Evolutionary conservation across 2,797 vertebrate species (phyloP), one percentile per base, ranked within the genome.

Genomic region (Muraenolepis orangiensis): DNA sequence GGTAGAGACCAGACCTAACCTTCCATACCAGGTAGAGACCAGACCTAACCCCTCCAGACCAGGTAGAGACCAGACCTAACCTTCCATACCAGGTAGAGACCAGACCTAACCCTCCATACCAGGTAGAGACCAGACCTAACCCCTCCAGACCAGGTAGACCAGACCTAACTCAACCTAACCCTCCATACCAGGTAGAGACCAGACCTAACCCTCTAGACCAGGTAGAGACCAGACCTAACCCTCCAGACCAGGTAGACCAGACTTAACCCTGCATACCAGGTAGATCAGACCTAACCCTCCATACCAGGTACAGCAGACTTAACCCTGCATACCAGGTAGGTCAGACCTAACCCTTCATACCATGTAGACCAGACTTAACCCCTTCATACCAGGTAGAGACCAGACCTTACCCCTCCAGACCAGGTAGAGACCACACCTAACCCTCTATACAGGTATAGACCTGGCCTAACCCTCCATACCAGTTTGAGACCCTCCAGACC

Each of bases 241-340:
- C 13, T 98, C 96, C 4, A 97, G 97, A 96, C 97, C 96, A 80
- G 93, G 96, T 97, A 81, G 79, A 70, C n/a, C n/a, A n/a, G n/a
- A n/a, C n/a, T n/a, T n/a, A 16, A 70, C 13, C 0, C 30, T 20
- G 16, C 31, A 68, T 32, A 7, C 16, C 18, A 31, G 16, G 29
- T 18, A 11, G 5, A 38, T n/a, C n/a, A n/a, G n/a, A n/a, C n/a
- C n/a, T n/a, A n/a, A n/a, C 6, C 20, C 30, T 57, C 46, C 42
- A 20, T 20, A 6, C 16, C 3, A 51, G 42, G 42, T 20, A 51
- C 16, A 51, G 16, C 5, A 20, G 42, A 51, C 18, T 18, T 51
- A 51, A 20, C 16, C 42, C 18, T 51, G 16, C 4, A 51, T 51
- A 20, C 42, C 42, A 20, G 18, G 42, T 51, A 51, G n/a, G n/a